Evolutionary conservation across 1,140 invertebrate genomes (phyloP), one percentile per base, ranked within the genome.

Genomic region (Philopotamus ludificatus): DNA sequence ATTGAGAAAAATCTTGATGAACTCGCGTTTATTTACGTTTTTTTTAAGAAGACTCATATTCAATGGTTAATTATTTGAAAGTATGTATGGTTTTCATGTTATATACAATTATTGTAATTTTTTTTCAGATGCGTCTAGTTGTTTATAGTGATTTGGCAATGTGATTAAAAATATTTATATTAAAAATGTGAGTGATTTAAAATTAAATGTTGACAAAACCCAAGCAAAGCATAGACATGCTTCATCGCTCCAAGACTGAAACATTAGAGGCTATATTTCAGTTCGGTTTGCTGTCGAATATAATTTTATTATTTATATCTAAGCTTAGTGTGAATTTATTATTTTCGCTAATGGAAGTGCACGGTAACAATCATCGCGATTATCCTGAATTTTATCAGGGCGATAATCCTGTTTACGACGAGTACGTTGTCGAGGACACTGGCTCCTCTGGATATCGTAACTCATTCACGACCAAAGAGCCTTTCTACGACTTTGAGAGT

Each of bases 321-420:
- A 16, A 61, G 15, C 15, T 62, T 16, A 9, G 20, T 1, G 9
- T 55, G 9, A 49, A 63, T 12, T 4, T 55, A 8, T 21, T 63
- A 4, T 23, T 54, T 12, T 54, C 12, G 18, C 22, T 34, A 1
- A 22, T 28, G 3, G 34, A 3, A 10, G 63, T 66, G 3, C 44
- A 59, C 15, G 57, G 67, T 54, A 23, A 58, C 18, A 42, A 55
- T 26, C 59, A 51, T 21, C 63, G 12, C 47, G 63, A 63, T 41
- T 68, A 68, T 47, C 18, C 58, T 3, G 59, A 60, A 1, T 60
- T 66, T 25, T 69, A 63, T 47, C 63, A 69, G 44, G 60, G 63
- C 45, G 67, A 69, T 10, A 61, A 42, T 39, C 50, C 63, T 3
- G 42, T 66, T 2, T 63, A 65, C 12, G 50, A 62, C 1, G 63